Evolutionary conservation across 2,113 vertebrate species (phyloP), one percentile per base, ranked within the genome.

Genomic region (Dasyornis broadbenti): DNA sequence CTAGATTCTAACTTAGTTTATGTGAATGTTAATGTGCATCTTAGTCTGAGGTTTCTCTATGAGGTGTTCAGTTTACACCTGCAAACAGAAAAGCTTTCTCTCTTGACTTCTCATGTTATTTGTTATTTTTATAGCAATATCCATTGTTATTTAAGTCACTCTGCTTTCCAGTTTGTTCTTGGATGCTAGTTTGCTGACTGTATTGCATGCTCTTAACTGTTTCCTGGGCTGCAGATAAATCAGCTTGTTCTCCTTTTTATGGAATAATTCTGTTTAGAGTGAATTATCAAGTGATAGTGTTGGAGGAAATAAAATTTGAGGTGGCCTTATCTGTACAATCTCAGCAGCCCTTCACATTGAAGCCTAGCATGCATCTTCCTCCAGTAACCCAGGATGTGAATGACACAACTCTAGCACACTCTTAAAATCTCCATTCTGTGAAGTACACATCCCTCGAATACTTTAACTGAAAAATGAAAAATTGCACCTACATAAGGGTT

Each of bases 391-490:
- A 59, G 42, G 37, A 42, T 2, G 1, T 19, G 7, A 63, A 30
- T 18, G 9, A 17, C n/a, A 2, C 12, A 80, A 31, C 11, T 52
- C 14, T 42, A 44, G 19, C 2, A 7, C 0, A 1, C 42, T 68
- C 17, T 28, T 84, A 68, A 71, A 75, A 87, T 64, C 54, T 15
- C 5, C 13, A 7, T 7, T 71, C 33, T 79, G 13, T 53, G 44
- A 64, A 68, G 40, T 18, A 31, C 0, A 2, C 19, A 21, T 12
- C 4, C 8, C 24, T 93, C 49, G 26, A 7, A 20, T 20, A 45
- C 24, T 57, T 63, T 39, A 33, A 22, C 10, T 70, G 15, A 39
- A 50, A 61, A 75, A 27, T 68, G 52, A 76, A 68, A 71, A 68
- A 50, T 28, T 44, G 21, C n/a, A 40, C 24, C 0, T 3, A 45